phyloP scores from a whole-genome alignment of 2,888 invertebrate species.

The Galeopsomyia nigrocyanea region DNA sequence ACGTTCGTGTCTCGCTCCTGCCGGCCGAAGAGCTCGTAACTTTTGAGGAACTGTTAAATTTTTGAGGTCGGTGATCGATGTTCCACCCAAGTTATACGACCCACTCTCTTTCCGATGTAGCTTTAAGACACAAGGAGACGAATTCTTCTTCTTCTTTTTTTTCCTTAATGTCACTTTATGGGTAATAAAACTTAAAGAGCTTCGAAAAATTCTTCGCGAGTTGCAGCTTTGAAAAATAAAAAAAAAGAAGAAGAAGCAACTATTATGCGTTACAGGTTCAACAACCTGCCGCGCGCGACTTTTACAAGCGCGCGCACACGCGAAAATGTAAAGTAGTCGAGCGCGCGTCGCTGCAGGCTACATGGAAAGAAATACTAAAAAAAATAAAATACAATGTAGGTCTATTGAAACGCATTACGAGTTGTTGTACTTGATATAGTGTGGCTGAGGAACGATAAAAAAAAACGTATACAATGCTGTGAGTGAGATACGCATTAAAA shows the following conservation, averaged over 20 bases:
- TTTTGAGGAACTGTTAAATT: slow-evolving; percentile 23
- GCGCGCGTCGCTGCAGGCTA: slow-evolving; percentile 5
- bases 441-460: too few species aligned
- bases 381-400: too few species aligned
- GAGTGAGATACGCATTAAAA: too few species aligned
- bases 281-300: slow-evolving; percentile 29
- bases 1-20: neutral
- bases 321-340: slow-evolving; percentile 16
- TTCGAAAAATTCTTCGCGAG: slow-evolving; percentile 4
- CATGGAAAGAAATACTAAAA: too few species aligned
- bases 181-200: neutral
- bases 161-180: too few species aligned
- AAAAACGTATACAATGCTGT: too few species aligned
- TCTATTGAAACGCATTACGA: too few species aligned
- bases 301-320: slow-evolving; percentile 49
- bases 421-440: too few species aligned
- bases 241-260: neutral
- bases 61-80: slow-evolving; percentile 30
- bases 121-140: neutral
- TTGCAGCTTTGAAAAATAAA: slow-evolving; percentile 4
- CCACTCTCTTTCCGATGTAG: neutral
- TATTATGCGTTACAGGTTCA: neutral
- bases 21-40: neutral
- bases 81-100: neutral
- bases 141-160: too few species aligned